phyloP scores from a whole-genome alignment of 2,888 invertebrate species.

The Julus scandinavius region DNA sequence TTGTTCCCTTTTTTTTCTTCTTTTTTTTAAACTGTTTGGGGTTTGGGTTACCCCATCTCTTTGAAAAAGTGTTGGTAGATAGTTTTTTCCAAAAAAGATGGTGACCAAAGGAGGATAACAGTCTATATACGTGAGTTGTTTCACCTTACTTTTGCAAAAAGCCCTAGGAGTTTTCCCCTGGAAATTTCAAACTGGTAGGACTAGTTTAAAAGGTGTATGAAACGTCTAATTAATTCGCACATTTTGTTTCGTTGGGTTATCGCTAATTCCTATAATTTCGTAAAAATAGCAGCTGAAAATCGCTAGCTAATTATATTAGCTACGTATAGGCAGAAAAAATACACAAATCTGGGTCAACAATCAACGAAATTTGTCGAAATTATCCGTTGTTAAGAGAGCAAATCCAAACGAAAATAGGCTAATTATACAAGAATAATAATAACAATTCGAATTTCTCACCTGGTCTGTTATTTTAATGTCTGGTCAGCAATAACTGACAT shows the following conservation, averaged over 20 bases:
- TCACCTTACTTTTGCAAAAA: neutral
- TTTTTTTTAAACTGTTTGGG: neutral
- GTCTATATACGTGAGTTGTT: neutral
- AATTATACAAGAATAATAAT: neutral
- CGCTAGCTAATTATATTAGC: neutral
- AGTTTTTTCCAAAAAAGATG: neutral
- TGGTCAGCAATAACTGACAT: neutral
- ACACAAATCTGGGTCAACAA: neutral
- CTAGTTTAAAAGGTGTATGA: neutral
- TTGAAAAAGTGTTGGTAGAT: neutral
- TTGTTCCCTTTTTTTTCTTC: neutral
- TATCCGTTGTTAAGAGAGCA: neutral
- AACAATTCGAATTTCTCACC: neutral
- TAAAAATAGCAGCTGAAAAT: constrained; percentile 4
- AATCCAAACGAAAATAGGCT: neutral
- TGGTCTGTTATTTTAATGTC: constrained; percentile 12
- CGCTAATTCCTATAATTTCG: constrained; percentile 6
- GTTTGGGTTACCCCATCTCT: neutral
- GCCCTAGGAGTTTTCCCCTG: neutral
- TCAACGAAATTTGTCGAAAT: neutral
- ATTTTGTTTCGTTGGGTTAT: neutral
- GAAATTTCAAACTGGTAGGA: neutral
- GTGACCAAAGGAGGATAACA: neutral
- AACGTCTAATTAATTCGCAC: constrained; percentile 4
- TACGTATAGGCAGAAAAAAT: neutral